phyloP scores from a whole-genome alignment of 2,113 vertebrate species.

The Amia ocellicauda region DNA sequence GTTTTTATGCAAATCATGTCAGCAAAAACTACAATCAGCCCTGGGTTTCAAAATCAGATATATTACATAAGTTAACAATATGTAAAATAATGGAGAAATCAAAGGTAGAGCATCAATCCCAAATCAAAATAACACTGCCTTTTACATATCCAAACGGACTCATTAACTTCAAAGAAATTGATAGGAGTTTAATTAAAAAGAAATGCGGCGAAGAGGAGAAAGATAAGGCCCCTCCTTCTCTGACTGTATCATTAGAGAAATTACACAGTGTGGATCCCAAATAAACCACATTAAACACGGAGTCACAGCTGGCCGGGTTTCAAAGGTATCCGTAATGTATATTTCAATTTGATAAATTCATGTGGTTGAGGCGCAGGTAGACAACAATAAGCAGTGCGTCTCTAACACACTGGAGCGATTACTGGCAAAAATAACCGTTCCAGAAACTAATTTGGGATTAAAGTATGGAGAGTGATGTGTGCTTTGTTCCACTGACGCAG shows the following conservation, averaged over 20 bases:
- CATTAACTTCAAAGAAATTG: slow-evolving; percentile 78
- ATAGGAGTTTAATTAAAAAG: slow-evolving; percentile 80
- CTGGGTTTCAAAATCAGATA: slow-evolving; percentile 16
- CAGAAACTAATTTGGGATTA: no score
- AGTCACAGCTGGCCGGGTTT: not conserved
- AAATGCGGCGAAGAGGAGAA: slow-evolving; percentile 53
- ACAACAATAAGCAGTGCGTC: no score
- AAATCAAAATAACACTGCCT: slow-evolving; percentile 44
- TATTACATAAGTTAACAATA: slow-evolving; percentile 27
- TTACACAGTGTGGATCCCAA: not conserved
- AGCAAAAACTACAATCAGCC: slow-evolving; percentile 27
- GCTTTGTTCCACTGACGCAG: no score
- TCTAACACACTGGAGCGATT: no score
- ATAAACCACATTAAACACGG: not conserved
- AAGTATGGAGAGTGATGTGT: no score
- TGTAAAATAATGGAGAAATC: slow-evolving; percentile 41
- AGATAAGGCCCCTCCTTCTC: slow-evolving; percentile 55
- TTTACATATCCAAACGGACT: slow-evolving; percentile 62
- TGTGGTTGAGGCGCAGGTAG: no score
- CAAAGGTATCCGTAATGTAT: no score
- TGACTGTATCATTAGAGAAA: slow-evolving; percentile 60
- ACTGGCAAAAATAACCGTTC: no score
- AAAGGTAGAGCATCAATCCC: slow-evolving; percentile 45
- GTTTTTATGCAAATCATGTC: slow-evolving; percentile 44
- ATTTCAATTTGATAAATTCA: no score